Conservation (phyloP, 1,140 invertebrate genomes). For the Pachypsylla venusta region DNA sequence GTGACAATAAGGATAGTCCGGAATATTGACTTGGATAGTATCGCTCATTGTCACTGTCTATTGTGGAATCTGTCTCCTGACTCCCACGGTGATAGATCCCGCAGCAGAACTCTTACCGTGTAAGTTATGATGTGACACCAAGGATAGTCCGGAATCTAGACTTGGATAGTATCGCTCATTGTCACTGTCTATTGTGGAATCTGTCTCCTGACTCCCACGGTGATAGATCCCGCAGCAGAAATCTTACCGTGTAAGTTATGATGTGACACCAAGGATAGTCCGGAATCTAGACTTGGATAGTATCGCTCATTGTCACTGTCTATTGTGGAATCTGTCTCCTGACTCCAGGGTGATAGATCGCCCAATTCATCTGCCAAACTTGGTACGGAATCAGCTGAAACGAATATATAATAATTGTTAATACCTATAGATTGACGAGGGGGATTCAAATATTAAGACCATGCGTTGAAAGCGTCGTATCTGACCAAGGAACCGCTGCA, state of each 20-base stretch:
- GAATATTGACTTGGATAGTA: constrained; percentile 43
- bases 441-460: neutral
- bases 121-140: constrained; percentile 52
- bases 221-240: constrained; percentile 20
- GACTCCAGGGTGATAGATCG: constrained; percentile 15
- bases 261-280: constrained; percentile 76
- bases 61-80: constrained; percentile 1
- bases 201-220: constrained; percentile 12
- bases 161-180: constrained; percentile 13
- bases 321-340: constrained; percentile 12
- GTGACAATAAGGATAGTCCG: constrained; percentile 76
- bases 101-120: constrained; percentile 20
- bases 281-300: constrained; percentile 46
- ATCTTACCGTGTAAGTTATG: constrained; percentile 27
- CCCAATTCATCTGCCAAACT: constrained; percentile 24
- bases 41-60: neutral
- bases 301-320: neutral
- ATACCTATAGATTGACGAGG: neutral
- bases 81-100: constrained; percentile 16
- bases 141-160: constrained; percentile 72
- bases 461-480: too few species aligned
- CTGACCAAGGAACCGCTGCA: too few species aligned
- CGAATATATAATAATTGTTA: neutral
- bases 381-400: constrained; percentile 19
- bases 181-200: constrained; percentile 7